Conservation (phyloP, 2,888 invertebrate genomes). For the Eristalis pertinax region DNA sequence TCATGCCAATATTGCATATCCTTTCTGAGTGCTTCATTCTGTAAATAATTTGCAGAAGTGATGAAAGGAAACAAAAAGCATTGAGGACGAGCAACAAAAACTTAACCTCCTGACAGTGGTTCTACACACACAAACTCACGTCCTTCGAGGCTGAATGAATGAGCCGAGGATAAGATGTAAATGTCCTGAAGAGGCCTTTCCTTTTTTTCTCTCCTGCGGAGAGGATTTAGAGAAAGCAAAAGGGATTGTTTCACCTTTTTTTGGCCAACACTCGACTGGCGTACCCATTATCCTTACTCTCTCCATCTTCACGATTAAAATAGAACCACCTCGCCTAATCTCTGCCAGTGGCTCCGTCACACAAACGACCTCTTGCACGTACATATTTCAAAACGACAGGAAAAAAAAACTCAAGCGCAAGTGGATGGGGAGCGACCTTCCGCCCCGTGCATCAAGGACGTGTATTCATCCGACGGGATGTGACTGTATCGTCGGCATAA, state of each 20-base stretch:
- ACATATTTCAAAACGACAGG: neutral
- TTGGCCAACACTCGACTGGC: neutral
- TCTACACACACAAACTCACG: neutral
- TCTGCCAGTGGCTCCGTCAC: neutral
- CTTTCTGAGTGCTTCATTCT: slow-evolving; percentile 37
- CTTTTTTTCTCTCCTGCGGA: neutral
- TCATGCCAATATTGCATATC: slow-evolving; percentile 51
- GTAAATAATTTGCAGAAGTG: slow-evolving; percentile 47
- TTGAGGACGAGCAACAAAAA: neutral
- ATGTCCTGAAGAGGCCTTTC: slow-evolving; percentile 37
- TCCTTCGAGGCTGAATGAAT: slow-evolving; percentile 16
- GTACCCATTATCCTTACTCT: slow-evolving; percentile 34
- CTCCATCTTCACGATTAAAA: slow-evolving; percentile 51
- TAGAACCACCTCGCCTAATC: slow-evolving; percentile 10
- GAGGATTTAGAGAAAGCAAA: neutral
- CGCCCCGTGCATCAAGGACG: slow-evolving; percentile 27
- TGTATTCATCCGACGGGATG: slow-evolving; percentile 21
- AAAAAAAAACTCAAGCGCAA: neutral
- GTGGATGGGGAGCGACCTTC: neutral
- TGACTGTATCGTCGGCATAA: slow-evolving; percentile 58
- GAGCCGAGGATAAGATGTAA: slow-evolving; percentile 44
- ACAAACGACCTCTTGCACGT: neutral
- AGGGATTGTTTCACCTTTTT: slow-evolving; percentile 40
- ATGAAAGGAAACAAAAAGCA: slow-evolving; percentile 22
- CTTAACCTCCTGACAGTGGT: neutral